Percentiles rank a stretch among this genome's conserved stretches.
phyloP scores from a whole-genome alignment of 2,888 invertebrate species.

The Luffia ferchaultella region DNA sequence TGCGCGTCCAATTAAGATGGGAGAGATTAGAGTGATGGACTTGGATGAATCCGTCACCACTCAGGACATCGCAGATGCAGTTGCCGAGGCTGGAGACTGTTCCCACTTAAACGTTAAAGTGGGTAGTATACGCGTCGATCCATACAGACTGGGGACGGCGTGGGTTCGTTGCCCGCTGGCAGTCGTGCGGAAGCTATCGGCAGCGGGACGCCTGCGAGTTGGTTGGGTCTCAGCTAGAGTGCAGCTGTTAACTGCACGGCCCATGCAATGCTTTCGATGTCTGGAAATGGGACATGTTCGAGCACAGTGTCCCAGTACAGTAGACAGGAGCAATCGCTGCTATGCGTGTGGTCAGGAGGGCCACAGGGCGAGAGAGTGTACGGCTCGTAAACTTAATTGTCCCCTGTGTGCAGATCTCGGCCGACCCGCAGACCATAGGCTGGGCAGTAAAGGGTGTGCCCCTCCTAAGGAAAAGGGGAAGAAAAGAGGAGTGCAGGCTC shows the following conservation, averaged over 20 bases:
- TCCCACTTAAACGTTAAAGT: neutral
- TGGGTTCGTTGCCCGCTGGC: conserved; percentile 5
- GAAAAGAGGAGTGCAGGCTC: neutral
- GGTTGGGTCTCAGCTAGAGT: no score
- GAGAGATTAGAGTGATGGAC: neutral
- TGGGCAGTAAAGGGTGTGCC: neutral
- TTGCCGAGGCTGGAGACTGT: neutral
- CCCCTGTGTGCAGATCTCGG: neutral
- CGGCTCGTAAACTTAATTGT: no score
- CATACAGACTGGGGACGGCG: no score
- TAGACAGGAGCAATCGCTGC: no score
- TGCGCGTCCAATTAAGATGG: conserved; percentile 1
- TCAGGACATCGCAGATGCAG: neutral
- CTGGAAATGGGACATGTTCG: no score
- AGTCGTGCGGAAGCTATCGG: neutral
- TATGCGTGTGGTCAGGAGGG: no score
- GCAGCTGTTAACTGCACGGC: no score
- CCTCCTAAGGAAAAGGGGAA: neutral
- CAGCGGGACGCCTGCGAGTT: neutral
- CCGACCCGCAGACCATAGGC: neutral
- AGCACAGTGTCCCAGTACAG: no score
- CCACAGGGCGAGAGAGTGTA: no score
- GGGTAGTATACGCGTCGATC: no score
- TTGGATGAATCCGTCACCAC: conserved; percentile 3
- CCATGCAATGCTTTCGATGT: no score